These are phyloP conservation scores for Zonotrichia leucophrys DNA, from an alignment of 2,113 vertebrate species.

Conservation along the genomic window DNA sequence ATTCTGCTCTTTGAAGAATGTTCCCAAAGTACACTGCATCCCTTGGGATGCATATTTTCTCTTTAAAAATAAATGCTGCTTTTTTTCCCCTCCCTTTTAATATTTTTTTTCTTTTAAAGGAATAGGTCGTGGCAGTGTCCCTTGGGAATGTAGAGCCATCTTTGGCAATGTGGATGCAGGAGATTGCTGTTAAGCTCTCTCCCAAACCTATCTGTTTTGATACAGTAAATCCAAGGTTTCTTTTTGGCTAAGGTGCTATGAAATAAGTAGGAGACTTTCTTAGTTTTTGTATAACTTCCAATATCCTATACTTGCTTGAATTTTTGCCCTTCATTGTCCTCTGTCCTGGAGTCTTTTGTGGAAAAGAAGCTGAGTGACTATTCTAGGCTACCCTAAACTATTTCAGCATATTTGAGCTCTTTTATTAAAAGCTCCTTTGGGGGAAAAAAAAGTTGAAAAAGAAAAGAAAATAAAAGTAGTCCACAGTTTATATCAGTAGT, in stretches of 20 bases:
- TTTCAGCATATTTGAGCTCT: not conserved
- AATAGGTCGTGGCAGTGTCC: not conserved
- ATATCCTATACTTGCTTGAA: not conserved
- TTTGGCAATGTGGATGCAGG: not conserved
- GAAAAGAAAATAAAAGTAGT: not conserved
- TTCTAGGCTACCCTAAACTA: not conserved
- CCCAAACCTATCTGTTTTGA: not conserved
- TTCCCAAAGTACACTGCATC: constrained; percentile 41
- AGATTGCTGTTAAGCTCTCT: not conserved
- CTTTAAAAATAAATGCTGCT: constrained; percentile 43
- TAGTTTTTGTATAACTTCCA: not conserved
- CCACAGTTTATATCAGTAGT: not conserved
- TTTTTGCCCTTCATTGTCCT: not conserved
- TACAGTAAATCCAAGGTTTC: not conserved
- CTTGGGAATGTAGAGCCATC: not conserved
- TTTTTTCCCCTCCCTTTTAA: not conserved
- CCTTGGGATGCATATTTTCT: constrained; percentile 35
- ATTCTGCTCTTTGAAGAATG: constrained; percentile 31
- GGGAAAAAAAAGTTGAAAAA: not conserved
- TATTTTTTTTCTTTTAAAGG: not conserved
- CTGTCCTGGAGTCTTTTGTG: not conserved
- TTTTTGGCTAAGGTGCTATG: not conserved
- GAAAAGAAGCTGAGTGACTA: not conserved
- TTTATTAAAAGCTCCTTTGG: not conserved
- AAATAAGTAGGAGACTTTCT: not conserved